Evolutionary conservation across 2,888 invertebrate genomes (phyloP).

Genomic region (Sipha maydis): DNA sequence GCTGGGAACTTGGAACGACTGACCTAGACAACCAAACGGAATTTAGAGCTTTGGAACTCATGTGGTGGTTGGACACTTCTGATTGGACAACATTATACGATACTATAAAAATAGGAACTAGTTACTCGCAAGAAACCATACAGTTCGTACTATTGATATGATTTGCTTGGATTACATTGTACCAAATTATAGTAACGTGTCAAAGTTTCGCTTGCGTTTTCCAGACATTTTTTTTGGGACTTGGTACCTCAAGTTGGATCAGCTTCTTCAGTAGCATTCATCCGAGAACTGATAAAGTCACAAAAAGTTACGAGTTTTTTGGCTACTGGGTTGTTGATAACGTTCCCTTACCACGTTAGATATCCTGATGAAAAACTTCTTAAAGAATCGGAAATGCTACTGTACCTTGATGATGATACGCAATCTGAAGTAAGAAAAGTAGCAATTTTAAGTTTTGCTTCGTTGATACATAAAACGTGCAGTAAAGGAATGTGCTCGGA

Average conservation of each 20-base stretch:
- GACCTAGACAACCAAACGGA: conserved; percentile 69
- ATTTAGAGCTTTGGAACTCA: conserved; percentile 68
- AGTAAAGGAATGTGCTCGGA: conserved; percentile 70
- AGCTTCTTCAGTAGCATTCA: conserved; percentile 74
- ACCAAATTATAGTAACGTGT: neutral
- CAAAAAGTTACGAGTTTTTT: conserved; percentile 75
- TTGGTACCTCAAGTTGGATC: conserved; percentile 78
- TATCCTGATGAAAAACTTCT: conserved; percentile 69
- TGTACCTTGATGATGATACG: conserved; percentile 63
- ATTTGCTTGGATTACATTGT: too few relatives aligned
- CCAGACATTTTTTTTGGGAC: conserved; percentile 77
- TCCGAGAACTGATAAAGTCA: conserved; percentile 74
- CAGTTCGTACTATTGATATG: conserved; percentile 66
- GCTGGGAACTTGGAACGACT: conserved; percentile 65
- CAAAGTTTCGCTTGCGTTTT: conserved; percentile 19
- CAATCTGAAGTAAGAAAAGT: conserved; percentile 73
- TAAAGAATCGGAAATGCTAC: conserved; percentile 65
- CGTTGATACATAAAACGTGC: conserved; percentile 75
- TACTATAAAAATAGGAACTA: conserved; percentile 71
- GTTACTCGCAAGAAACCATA: conserved; percentile 79
- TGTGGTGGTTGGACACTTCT: conserved; percentile 67
- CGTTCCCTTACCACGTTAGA: conserved; percentile 78
- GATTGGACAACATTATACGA: conserved; percentile 68
- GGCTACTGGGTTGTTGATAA: conserved; percentile 75
- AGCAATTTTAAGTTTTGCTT: conserved; percentile 77